A percentile compares a stretch with the other conserved stretches of the same genome.
Conservation (phyloP, 2,888 invertebrate genomes). For the Orchestes rusci region DNA sequence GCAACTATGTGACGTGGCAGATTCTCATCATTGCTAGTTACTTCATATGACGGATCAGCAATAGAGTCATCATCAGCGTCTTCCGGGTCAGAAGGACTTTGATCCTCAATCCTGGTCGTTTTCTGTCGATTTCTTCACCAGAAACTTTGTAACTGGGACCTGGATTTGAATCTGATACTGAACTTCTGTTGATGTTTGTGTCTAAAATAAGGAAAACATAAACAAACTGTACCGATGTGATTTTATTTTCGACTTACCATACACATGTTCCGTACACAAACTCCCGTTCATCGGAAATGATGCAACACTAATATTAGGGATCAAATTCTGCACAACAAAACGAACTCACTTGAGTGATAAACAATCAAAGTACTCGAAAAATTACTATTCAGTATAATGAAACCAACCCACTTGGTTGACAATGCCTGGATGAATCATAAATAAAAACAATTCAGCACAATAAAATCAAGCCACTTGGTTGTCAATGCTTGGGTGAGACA, state of each 20-base stretch:
- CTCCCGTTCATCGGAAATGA: no score
- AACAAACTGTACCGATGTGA: not conserved
- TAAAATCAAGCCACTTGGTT: no score
- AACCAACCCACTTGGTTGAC: no score
- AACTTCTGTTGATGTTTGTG: conserved; percentile 2
- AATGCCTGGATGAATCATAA: no score
- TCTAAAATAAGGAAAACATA: not conserved
- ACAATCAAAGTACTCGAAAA: no score
- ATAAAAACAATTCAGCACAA: no score
- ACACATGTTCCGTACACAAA: not conserved
- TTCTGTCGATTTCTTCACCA: not conserved
- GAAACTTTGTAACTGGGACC: conserved; percentile 6
- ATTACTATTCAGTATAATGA: no score
- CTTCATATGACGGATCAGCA: conserved; percentile 10
- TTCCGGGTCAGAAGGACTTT: conserved; percentile 5
- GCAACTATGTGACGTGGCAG: conserved; percentile 10
- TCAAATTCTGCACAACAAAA: no score
- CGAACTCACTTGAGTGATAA: no score
- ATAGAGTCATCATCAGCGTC: conserved; percentile 8
- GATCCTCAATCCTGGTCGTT: not conserved
- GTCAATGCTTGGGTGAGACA: no score
- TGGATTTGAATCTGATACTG: conserved; percentile 6
- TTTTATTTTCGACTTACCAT: not conserved
- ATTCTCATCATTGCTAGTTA: conserved; percentile 4
- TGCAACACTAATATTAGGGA: no score